phyloP scores from a whole-genome alignment of 2,888 invertebrate genomes.

The Leptura quadrifasciata region DNA sequence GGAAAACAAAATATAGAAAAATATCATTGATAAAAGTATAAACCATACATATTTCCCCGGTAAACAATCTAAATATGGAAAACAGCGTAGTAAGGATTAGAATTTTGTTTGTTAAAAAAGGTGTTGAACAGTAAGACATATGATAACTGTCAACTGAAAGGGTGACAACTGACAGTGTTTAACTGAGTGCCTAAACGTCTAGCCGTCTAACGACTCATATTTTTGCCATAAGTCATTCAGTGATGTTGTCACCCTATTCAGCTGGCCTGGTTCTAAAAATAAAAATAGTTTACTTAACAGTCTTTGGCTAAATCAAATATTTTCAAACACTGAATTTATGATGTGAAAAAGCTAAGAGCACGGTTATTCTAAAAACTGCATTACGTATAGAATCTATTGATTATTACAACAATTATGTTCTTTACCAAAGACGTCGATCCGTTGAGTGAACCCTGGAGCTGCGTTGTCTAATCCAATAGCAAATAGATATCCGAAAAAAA shows the following conservation, averaged over 20 bases:
- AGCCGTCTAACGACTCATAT: conserved; percentile 46
- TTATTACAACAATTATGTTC: too few species aligned
- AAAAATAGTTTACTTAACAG: conserved; percentile 39
- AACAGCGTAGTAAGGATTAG: conserved; percentile 19
- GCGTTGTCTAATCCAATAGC: conserved; percentile 12
- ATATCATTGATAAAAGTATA: background rate
- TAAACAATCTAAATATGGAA: conserved; percentile 4
- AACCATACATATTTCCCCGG: background rate
- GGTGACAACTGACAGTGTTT: conserved; percentile 45
- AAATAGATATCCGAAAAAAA: conserved; percentile 11
- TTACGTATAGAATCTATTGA: too few species aligned
- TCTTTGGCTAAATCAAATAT: conserved; percentile 46
- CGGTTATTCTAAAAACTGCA: too few species aligned
- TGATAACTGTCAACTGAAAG: conserved; percentile 45
- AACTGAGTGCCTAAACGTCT: conserved; percentile 38
- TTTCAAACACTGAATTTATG: conserved; percentile 37
- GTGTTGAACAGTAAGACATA: conserved; percentile 51
- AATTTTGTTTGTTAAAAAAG: conserved; percentile 47
- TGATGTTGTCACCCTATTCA: conserved; percentile 49
- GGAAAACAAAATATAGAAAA: background rate
- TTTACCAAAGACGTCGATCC: conserved; percentile 42
- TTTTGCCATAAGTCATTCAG: conserved; percentile 51
- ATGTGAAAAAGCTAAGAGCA: too few species aligned
- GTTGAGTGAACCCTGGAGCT: conserved; percentile 2
- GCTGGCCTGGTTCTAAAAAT: conserved; percentile 44